Evolutionary conservation across 2,113 vertebrate species (phyloP).

Genomic region (Motacilla tschutschensis): DNA sequence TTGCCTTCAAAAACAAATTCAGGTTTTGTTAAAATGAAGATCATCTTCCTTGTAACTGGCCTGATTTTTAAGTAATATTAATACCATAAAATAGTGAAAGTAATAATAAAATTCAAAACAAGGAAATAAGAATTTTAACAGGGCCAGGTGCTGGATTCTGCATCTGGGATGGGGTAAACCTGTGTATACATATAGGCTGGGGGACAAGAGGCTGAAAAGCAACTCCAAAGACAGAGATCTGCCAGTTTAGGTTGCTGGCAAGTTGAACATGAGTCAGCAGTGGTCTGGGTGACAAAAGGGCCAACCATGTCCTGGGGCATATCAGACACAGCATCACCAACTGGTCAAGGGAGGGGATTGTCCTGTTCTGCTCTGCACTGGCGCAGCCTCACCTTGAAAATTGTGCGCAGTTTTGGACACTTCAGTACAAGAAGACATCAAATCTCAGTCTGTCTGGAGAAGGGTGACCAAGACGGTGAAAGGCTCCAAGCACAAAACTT

Average conservation of each 20-base stretch:
- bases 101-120: not conserved
- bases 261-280: not conserved
- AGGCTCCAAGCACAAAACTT: rapidly evolving
- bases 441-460: not conserved
- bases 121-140: not conserved
- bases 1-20: not conserved
- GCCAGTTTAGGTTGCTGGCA: not conserved
- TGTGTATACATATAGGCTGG: rapidly evolving
- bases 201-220: rapidly evolving
- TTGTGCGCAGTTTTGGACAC: not conserved
- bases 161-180: rapidly evolving
- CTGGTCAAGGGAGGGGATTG: rapidly evolving
- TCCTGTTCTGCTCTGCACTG: not conserved
- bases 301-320: rapidly evolving
- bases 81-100: not conserved
- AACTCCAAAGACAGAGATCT: not conserved
- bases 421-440: not conserved
- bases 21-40: not conserved
- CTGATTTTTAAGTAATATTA: not conserved
- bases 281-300: not conserved
- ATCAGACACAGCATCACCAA: rapidly evolving
- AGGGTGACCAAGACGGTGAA: not conserved
- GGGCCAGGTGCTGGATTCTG: not conserved
- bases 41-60: not conserved
- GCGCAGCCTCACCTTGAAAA: rapidly evolving